phyloP scores from a whole-genome alignment of 2,888 invertebrate genomes.

The Bedellia somnulentella region DNA sequence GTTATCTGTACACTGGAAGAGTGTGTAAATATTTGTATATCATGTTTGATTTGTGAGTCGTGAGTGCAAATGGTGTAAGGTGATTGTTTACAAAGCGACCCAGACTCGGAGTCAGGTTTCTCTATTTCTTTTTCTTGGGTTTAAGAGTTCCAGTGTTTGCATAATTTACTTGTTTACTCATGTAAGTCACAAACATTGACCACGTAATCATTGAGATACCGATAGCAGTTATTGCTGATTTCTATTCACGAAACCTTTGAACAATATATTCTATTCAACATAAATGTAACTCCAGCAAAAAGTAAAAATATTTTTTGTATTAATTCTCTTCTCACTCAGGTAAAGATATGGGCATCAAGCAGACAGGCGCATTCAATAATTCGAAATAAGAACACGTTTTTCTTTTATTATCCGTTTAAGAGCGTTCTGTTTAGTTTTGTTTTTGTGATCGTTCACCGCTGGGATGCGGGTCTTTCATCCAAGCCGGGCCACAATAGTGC shows the following conservation, averaged over 20 bases:
- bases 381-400: slow-evolving; percentile 56
- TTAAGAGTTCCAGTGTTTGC: too few relatives aligned
- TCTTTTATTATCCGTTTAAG: slow-evolving; percentile 59
- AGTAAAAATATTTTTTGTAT: slow-evolving; percentile 11
- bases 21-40: slow-evolving; percentile 52
- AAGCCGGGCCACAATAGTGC: slow-evolving; percentile 53
- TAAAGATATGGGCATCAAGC: slow-evolving; percentile 41
- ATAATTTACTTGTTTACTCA: too few relatives aligned
- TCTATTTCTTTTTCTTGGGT: too few relatives aligned
- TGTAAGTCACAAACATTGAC: too few relatives aligned
- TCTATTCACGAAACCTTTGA: slow-evolving; percentile 18
- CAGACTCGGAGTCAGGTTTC: too few relatives aligned
- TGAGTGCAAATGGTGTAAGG: slow-evolving; percentile 60
- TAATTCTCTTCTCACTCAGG: slow-evolving; percentile 22
- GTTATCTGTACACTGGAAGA: slow-evolving; percentile 10
- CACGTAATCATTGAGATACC: too few relatives aligned
- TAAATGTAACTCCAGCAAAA: slow-evolving; percentile 28
- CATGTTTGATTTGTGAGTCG: slow-evolving; percentile 56
- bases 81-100: slow-evolving; percentile 50
- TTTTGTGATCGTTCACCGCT: slow-evolving; percentile 42
- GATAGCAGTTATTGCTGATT: too few relatives aligned
- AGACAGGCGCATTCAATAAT: slow-evolving; percentile 56
- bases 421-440: slow-evolving; percentile 59
- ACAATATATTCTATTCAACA: not conserved
- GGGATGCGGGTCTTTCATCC: slow-evolving; percentile 54